Percentiles rank a stretch among this genome's conserved stretches.
Evolutionary conservation across 2,888 invertebrate genomes (phyloP).

Genomic region (Siphlonurus alternatus): DNA sequence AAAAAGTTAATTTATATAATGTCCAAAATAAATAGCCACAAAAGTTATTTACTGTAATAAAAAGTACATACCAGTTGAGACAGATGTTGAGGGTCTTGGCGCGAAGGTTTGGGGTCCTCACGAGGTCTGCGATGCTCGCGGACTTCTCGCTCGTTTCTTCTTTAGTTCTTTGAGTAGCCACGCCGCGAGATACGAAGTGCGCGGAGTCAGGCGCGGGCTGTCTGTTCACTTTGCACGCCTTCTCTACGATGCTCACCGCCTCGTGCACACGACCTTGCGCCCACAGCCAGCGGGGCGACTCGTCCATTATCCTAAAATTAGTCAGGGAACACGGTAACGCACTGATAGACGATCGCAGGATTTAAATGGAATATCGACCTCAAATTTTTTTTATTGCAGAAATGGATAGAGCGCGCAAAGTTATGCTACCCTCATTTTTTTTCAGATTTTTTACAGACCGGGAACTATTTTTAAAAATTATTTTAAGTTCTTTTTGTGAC

Average conservation of each 20-base stretch:
- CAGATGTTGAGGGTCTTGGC: constrained; percentile 65
- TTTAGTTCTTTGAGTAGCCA: constrained; percentile 5
- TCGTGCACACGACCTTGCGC: constrained; percentile 57
- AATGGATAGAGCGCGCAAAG: too few species aligned
- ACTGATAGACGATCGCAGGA: not conserved
- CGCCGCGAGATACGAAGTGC: constrained; percentile 42
- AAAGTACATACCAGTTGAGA: constrained; percentile 49
- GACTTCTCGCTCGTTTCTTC: constrained; percentile 23
- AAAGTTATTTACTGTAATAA: too few species aligned
- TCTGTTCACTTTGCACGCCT: constrained; percentile 56
- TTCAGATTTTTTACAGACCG: too few species aligned
- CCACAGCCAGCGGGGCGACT: constrained; percentile 81
- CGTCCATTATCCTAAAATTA: constrained; percentile 58
- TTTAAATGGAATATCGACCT: too few species aligned
- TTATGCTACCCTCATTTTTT: too few species aligned
- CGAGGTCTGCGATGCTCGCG: constrained; percentile 46
- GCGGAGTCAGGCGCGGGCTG: constrained; percentile 39
- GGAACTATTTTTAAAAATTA: too few species aligned
- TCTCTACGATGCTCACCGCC: constrained; percentile 55
- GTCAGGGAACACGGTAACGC: not conserved
- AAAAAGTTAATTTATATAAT: too few species aligned
- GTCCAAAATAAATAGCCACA: too few species aligned
- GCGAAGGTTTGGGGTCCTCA: constrained; percentile 61
- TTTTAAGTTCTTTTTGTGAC: too few species aligned
- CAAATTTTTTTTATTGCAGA: too few species aligned